phyloP scores from a whole-genome alignment of 2,888 invertebrate genomes.

The Cephalotes varians region DNA sequence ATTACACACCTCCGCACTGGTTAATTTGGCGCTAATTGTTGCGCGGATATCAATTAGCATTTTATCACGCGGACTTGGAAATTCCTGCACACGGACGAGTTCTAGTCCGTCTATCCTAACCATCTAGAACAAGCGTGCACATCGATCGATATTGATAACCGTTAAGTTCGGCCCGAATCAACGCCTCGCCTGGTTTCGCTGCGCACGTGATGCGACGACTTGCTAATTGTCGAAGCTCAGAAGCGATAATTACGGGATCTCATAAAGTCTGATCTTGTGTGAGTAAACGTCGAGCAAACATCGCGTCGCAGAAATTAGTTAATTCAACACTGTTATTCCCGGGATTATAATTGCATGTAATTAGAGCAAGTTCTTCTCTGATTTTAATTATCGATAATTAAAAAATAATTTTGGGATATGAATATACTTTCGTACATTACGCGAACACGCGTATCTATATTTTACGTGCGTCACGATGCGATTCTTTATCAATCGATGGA shows the following conservation, averaged over 20 bases:
- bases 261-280: neutral
- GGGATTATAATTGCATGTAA: neutral
- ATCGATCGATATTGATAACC: slow-evolving; percentile 48
- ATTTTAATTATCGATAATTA: neutral
- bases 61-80: slow-evolving; percentile 51
- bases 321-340: neutral
- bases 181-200: slow-evolving; percentile 30
- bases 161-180: slow-evolving; percentile 44
- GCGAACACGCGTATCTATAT: neutral
- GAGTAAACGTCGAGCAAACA: neutral
- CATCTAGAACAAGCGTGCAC: slow-evolving; percentile 22
- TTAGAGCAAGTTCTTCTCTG: neutral
- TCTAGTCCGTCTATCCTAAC: neutral
- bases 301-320: slow-evolving; percentile 9
- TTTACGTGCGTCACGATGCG: neutral
- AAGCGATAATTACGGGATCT: neutral
- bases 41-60: slow-evolving; percentile 53
- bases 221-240: slow-evolving; percentile 28
- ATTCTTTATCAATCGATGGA: slow-evolving; percentile 22
- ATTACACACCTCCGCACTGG: slow-evolving; percentile 35
- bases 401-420: neutral
- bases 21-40: slow-evolving; percentile 56
- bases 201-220: slow-evolving; percentile 49
- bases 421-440: too few species aligned
- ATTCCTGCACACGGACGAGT: slow-evolving; percentile 17